A percentile compares a stretch with the other conserved stretches of the same genome.
Evolutionary conservation across 1,140 invertebrate genomes (phyloP).

Genomic region (Dinothrombium tinctorium): DNA sequence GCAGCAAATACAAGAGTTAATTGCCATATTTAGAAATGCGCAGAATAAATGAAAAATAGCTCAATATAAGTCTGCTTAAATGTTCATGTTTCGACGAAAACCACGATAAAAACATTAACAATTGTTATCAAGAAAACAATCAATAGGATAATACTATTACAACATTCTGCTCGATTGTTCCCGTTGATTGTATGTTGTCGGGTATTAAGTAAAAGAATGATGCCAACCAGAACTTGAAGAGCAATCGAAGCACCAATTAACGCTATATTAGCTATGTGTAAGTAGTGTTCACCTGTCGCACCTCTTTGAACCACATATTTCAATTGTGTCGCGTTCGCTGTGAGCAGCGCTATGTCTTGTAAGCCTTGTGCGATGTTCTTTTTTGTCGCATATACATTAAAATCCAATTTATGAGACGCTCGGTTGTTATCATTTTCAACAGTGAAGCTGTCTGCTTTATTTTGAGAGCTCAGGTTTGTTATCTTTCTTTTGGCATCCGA

Average conservation of each 20-base stretch:
- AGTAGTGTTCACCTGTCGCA: neutral
- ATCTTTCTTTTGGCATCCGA: too few species aligned
- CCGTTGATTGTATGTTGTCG: conserved; percentile 10
- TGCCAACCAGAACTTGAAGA: conserved; percentile 32
- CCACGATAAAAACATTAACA: conserved; percentile 15
- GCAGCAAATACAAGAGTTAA: too few species aligned
- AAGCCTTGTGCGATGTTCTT: conserved; percentile 47
- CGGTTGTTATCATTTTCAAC: too few species aligned
- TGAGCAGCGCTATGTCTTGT: conserved; percentile 24
- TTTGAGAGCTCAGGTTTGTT: too few species aligned
- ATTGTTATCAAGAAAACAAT: conserved; percentile 17
- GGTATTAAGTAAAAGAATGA: conserved; percentile 14
- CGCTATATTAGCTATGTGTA: conserved; percentile 29
- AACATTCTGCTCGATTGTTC: conserved; percentile 12
- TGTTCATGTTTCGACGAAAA: too few species aligned
- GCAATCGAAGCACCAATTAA: conserved; percentile 56
- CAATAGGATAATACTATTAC: conserved; percentile 15
- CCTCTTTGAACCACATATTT: conserved; percentile 54
- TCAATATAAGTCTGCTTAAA: too few species aligned
- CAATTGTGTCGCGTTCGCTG: conserved; percentile 50
- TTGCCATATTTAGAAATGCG: too few species aligned
- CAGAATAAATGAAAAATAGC: too few species aligned
- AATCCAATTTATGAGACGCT: too few species aligned
- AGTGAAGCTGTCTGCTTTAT: too few species aligned
- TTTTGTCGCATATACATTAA: conserved; percentile 59